Conservation (phyloP, 2,113 vertebrate species). For the Bufo bufo region DNA sequence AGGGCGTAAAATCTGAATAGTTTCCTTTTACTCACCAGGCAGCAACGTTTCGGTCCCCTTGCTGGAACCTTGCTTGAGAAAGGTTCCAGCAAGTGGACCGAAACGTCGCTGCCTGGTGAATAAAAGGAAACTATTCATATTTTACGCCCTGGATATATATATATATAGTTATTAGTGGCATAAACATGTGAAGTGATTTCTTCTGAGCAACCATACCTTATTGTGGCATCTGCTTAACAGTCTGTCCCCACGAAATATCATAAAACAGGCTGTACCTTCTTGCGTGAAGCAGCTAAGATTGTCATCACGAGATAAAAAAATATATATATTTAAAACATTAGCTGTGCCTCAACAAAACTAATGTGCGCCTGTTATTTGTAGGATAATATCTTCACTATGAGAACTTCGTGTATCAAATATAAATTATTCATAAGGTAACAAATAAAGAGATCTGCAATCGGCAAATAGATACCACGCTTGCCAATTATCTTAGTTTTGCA, state of each 20-base stretch:
- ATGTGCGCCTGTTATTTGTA: constrained; percentile 58
- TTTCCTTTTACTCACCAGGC: too few species aligned
- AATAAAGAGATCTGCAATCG: constrained; percentile 76
- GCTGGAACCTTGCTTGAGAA: too few species aligned
- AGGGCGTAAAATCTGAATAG: too few species aligned
- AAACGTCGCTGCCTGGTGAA: too few species aligned
- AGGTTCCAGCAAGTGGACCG: too few species aligned
- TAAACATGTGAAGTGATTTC: not conserved
- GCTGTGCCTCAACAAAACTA: constrained; percentile 18
- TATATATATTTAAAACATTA: constrained; percentile 66
- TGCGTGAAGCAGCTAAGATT: constrained; percentile 12
- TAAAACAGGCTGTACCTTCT: not conserved
- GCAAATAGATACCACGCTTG: constrained; percentile 64
- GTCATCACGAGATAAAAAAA: constrained; percentile 23
- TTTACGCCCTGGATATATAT: too few species aligned
- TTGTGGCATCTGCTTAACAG: not conserved
- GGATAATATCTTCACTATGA: constrained; percentile 67
- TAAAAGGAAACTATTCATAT: too few species aligned
- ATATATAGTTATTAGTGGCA: not conserved
- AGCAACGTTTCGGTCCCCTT: too few species aligned
- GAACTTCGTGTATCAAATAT: constrained; percentile 60
- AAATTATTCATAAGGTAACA: constrained; percentile 72
- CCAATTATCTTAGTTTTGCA: constrained; percentile 70
- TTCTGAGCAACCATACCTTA: not conserved
- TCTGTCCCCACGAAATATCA: not conserved